Conservation (phyloP, 2,113 vertebrate genomes). For the Scalopus aquaticus region DNA sequence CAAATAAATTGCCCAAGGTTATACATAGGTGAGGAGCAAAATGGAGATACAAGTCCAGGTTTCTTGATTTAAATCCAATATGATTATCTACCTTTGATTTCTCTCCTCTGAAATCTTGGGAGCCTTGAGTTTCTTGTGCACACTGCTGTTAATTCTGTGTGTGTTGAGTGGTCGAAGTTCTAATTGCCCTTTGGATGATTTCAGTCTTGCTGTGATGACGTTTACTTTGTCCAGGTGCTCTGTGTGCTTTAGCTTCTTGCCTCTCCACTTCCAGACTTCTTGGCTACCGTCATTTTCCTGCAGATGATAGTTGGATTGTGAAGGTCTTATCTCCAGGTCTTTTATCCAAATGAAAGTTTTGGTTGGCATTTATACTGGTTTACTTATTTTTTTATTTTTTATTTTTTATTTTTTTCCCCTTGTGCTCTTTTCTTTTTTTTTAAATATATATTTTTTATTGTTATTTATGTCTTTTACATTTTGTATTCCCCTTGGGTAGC, state of each 20-base stretch:
- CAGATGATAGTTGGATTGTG: not conserved
- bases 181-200: not conserved
- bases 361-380: not conserved
- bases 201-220: not conserved
- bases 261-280: not conserved
- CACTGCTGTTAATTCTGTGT: not conserved
- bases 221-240: not conserved
- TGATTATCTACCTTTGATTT: not conserved
- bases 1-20: not conserved
- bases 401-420: too few species aligned
- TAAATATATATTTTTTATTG: too few species aligned
- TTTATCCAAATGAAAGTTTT: not conserved
- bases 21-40: not conserved
- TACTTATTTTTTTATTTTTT: not conserved
- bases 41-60: not conserved
- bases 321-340: too few species aligned
- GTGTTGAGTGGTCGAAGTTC: not conserved
- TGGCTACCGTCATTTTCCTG: not conserved
- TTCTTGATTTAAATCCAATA: not conserved
- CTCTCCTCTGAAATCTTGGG: not conserved
- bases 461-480: too few species aligned
- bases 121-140: fast-evolving
- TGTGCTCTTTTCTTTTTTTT: too few species aligned
- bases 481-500: too few species aligned
- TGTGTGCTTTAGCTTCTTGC: not conserved